Base-by-base conservation (phyloP, 2,888 invertebrate species). In the Scaptomyza polygonia region DNA sequence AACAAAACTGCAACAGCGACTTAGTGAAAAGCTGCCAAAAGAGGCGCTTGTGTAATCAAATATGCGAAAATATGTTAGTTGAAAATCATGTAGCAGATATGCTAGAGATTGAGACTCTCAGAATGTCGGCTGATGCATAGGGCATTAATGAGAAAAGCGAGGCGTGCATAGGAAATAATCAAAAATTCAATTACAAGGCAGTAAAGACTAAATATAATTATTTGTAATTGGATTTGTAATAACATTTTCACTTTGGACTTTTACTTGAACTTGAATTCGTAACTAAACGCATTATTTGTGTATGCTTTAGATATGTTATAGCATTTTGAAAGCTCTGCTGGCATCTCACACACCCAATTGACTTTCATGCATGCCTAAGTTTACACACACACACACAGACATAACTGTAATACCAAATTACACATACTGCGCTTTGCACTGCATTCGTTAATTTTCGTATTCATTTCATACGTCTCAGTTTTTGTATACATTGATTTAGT, bases 41-140 rank as follows among this genome's bases (percentile, higher is more conserved):
- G 65, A 51, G 71, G 62, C 62, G 56, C 67, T 70, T 76, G 69
- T 67, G 68, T 69, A 76, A 86, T 83, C 71, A 79, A 79, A 83
- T 68, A 79, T 65, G 73, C 73, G 54, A 67, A 61, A 58, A 70
- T 52, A 32, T 47, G 47, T 48, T 45, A 57, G 67, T 47, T 58
- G 53, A 59, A 70, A 75, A 65, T 64, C 58, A 68, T 70, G 62
- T 53, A 78, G 65, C 39, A 39, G 39, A 81, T 65, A 72, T 65
- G 77, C 67, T 52, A 79, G 4, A 47, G 34, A 43, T 40, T 44
- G 36, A 12, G 36, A 18, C 27, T 9, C 32, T 11, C 12, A 34
- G 40, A 18, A 43, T 6, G 21, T 16, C 21, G 49, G 29, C 47
- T 45, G 29, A 30, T 11, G 9, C 39, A 8, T 34, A 32, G 48